phyloP scores from a whole-genome alignment of 2,797 vertebrate genomes.

The Discoglossus pictus region DNA sequence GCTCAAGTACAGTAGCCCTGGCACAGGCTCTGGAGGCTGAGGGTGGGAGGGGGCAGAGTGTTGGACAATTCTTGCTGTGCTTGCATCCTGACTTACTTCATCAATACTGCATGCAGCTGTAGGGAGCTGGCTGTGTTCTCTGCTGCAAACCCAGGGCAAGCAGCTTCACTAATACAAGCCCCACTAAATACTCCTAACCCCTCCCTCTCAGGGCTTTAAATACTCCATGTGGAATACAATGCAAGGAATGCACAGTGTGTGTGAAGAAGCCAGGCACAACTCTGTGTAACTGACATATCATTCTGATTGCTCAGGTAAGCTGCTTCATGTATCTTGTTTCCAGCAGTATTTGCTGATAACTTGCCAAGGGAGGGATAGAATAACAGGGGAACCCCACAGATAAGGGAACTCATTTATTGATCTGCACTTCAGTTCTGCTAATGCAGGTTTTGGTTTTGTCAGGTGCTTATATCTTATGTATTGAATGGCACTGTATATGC shows the following conservation, averaged over 20 bases:
- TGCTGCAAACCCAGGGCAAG: constrained; percentile 61
- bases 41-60: constrained; percentile 50
- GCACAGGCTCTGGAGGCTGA: constrained; percentile 45
- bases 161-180: constrained; percentile 15
- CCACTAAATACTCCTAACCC: constrained; percentile 15
- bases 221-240: constrained; percentile 31
- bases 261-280: constrained; percentile 1
- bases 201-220: constrained; percentile 17
- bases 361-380: constrained; percentile 8
- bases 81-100: constrained; percentile 85
- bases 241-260: constrained; percentile 18
- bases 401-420: neutral
- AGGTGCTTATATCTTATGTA: constrained; percentile 13
- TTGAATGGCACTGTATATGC: too few species aligned
- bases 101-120: constrained; percentile 84
- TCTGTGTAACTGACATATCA: constrained; percentile 5
- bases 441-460: constrained; percentile 32
- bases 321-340: neutral
- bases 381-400: neutral
- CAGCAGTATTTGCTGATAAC: neutral
- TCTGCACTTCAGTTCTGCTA: constrained; percentile 3
- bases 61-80: constrained; percentile 79
- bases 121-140: constrained; percentile 71
- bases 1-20: constrained; percentile 20
- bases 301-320: constrained; percentile 29